Percentiles rank a stretch among this genome's conserved stretches.
Conservation (phyloP, 2,797 vertebrate species). For the Enteromius viviparus region DNA sequence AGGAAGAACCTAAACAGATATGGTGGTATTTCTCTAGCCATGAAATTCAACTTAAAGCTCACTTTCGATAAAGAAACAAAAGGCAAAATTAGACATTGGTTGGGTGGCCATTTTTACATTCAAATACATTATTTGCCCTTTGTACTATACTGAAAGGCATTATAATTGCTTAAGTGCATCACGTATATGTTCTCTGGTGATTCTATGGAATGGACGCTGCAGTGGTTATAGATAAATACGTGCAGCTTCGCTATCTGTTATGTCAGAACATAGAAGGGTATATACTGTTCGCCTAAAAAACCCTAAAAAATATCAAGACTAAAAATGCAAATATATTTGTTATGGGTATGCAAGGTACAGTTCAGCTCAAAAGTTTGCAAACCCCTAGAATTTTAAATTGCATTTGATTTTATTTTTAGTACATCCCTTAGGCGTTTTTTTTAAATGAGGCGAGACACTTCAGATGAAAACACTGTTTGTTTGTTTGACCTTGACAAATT, state of each 20-base stretch:
- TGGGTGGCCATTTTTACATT: slow-evolving; percentile 77
- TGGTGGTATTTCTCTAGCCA: slow-evolving; percentile 70
- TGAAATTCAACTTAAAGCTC: slow-evolving; percentile 78
- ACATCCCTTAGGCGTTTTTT: neutral
- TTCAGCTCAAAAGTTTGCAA: slow-evolving; percentile 24
- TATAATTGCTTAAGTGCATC: slow-evolving; percentile 81
- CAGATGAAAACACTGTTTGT: neutral
- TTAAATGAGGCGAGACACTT: neutral
- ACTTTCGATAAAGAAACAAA: slow-evolving; percentile 72
- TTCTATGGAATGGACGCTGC: slow-evolving; percentile 70
- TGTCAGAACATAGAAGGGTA: slow-evolving; percentile 40
- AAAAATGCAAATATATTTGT: slow-evolving; percentile 22
- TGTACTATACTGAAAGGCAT: slow-evolving; percentile 75
- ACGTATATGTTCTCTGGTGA: slow-evolving; percentile 81
- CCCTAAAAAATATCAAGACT: neutral
- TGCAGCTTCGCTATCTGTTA: slow-evolving; percentile 69
- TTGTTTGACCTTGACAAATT: neutral
- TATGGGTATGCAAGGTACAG: slow-evolving; percentile 22
- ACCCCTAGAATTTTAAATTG: neutral
- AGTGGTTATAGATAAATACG: slow-evolving; percentile 75
- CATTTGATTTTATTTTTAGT: neutral
- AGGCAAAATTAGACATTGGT: slow-evolving; percentile 73
- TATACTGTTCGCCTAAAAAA: slow-evolving; percentile 34
- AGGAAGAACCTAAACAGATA: slow-evolving; percentile 81
- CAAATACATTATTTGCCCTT: slow-evolving; percentile 78